These are phyloP conservation scores for Biston stratarius DNA, from an alignment of 2,888 invertebrate genomes.

Conservation along the genomic window DNA sequence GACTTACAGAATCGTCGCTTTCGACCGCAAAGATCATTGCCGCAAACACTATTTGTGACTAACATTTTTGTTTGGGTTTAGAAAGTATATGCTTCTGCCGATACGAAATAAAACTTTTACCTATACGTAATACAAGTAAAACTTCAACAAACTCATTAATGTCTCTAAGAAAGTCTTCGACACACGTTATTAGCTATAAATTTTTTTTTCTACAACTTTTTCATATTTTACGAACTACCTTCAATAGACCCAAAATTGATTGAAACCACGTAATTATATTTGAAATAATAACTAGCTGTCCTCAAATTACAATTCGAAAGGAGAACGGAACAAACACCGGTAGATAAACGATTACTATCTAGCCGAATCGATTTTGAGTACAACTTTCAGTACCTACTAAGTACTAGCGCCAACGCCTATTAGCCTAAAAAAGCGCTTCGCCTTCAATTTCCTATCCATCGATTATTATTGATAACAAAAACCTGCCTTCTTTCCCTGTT, in stretches of 20 bases:
- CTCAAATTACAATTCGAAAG: conserved; percentile 41
- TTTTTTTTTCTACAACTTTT: background rate
- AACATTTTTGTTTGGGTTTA: conserved; percentile 7
- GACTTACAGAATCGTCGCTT: conserved; percentile 3
- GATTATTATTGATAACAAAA: conserved; percentile 47
- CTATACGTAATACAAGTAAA: background rate
- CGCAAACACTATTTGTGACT: conserved; percentile 1
- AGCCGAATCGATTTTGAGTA: conserved; percentile 26
- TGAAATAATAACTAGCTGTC: conserved; percentile 4
- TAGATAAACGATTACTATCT: conserved; percentile 19
- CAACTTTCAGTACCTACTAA: conserved; percentile 30
- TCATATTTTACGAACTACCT: background rate
- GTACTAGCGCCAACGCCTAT: conserved; percentile 36
- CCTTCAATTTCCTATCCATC: conserved; percentile 46
- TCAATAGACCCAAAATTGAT: too few species aligned
- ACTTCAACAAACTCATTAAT: background rate
- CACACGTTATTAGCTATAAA: background rate
- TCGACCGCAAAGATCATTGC: conserved; percentile 3
- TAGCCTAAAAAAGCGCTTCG: conserved; percentile 47
- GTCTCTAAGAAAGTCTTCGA: background rate
- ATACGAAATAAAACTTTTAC: conserved; percentile 8
- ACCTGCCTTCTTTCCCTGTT: conserved; percentile 27
- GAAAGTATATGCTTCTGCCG: conserved; percentile 11
- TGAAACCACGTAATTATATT: background rate
- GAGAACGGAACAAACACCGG: conserved; percentile 49